These are phyloP conservation scores for Phengaris alcon DNA, from an alignment of 2,888 invertebrate genomes.

Conservation along the genomic window DNA sequence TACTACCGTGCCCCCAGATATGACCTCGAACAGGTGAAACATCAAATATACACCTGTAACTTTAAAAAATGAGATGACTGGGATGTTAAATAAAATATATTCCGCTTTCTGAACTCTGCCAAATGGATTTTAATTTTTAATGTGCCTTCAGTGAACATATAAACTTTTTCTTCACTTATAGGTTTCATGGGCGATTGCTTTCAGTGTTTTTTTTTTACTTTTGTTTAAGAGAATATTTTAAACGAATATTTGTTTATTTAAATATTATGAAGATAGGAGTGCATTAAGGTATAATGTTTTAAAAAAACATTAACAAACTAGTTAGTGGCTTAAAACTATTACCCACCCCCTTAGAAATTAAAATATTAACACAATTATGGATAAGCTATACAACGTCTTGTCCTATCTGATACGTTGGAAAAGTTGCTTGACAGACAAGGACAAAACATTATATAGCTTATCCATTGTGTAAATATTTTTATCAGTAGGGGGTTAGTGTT, in stretches of 20 bases:
- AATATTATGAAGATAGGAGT: neutral
- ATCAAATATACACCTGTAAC: neutral
- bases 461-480: no score
- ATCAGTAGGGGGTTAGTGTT: no score
- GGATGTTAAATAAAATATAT: constrained; percentile 12
- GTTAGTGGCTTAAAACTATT: no score
- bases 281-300: neutral
- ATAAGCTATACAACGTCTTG: no score
- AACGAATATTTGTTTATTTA: neutral
- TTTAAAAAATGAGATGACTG: constrained; percentile 15
- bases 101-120: constrained; percentile 18
- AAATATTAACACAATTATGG: no score
- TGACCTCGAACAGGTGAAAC: constrained; percentile 6
- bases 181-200: constrained; percentile 14
- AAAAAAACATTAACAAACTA: no score
- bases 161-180: constrained; percentile 20
- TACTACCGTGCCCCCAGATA: neutral
- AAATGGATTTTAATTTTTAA: constrained; percentile 27
- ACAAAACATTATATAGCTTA: no score
- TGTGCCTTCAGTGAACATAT: constrained; percentile 16
- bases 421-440: no score
- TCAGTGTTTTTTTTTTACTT: neutral
- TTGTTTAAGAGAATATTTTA: neutral
- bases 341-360: no score
- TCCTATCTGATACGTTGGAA: no score